phyloP scores from a whole-genome alignment of 2,888 invertebrate genomes.

The Drosophila ochracea region DNA sequence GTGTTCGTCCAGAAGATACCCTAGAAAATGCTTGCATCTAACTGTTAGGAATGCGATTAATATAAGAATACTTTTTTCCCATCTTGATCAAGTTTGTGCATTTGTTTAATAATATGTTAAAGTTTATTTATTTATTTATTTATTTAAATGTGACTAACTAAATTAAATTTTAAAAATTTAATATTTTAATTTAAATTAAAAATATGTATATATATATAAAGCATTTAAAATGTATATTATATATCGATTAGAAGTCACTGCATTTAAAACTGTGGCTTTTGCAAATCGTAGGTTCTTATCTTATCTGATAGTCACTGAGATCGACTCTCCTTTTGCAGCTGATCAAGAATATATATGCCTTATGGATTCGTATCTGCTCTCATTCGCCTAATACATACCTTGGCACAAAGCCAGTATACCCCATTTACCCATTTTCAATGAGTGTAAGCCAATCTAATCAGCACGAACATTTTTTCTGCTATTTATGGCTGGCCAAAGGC shows the following conservation, averaged over 20 bases:
- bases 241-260: no score
- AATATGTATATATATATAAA: no score
- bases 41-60: background rate
- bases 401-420: background rate
- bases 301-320: no score
- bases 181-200: no score
- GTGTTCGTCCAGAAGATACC: background rate
- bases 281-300: background rate
- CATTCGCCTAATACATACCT: background rate
- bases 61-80: background rate
- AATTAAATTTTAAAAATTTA: no score
- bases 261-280: no score
- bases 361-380: background rate
- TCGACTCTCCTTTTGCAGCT: background rate
- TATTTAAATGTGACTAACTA: no score
- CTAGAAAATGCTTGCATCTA: background rate
- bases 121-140: no score
- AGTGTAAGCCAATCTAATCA: constrained; percentile 61
- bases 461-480: constrained; percentile 35
- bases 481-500: constrained; percentile 33
- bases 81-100: no score
- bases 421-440: background rate
- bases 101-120: no score
- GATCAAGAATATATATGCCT: background rate
- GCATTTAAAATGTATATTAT: no score